Evolutionary conservation across 30 jellyfish, hydroid and myxozoan genomes (phyloP), one percentile per base, ranked within the genome.

Genomic region (Turritopsis rubra): DNA sequence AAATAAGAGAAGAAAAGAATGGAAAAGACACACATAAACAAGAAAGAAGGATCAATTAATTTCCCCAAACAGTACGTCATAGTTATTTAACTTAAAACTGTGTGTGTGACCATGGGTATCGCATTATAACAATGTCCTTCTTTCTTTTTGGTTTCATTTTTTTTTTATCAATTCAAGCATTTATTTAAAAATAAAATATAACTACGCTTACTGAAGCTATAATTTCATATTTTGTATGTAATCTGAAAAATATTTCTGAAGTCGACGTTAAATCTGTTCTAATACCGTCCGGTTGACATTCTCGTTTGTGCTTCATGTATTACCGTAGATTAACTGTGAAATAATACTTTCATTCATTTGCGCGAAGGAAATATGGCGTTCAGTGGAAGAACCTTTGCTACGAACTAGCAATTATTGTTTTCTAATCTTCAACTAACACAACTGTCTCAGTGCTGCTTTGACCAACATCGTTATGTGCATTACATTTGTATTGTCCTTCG

Each of bases 401-500:
- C n/a, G n/a, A n/a, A n/a, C n/a, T n/a, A n/a, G n/a, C n/a, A 3
- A 41, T 41, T 41, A 8, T 68, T 22, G 41, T 25, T 16, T 79
- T 78, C 31, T 80, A 30, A 77, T 95, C 96, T 21, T 93, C 99
- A 77, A 93, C 96, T 22, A 80, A 90, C 53, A 93, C 89, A 53
- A 81, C 96, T 5, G 99, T 83, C 70, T 88, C 94, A 81, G 96
- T 75, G 30, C 66, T 89, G 16, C 72, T 87, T 28, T 75, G 80
- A 54, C 96, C 96, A 13, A 85, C 82, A 29, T 84, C 95, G 81
- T 93, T 93, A 30, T 75, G 86, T 26, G 89, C 91, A 0, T 83
- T 89, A 75, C 96, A 88, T 81, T 82, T 88, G 53, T 93, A 93
- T 25, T 79, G 21, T 21, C 99, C 99, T 74, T 88, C 96, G 71